These are phyloP conservation scores for Nothura maculosa DNA, from an alignment of 2,797 vertebrate genomes.

Conservation along the genomic window DNA sequence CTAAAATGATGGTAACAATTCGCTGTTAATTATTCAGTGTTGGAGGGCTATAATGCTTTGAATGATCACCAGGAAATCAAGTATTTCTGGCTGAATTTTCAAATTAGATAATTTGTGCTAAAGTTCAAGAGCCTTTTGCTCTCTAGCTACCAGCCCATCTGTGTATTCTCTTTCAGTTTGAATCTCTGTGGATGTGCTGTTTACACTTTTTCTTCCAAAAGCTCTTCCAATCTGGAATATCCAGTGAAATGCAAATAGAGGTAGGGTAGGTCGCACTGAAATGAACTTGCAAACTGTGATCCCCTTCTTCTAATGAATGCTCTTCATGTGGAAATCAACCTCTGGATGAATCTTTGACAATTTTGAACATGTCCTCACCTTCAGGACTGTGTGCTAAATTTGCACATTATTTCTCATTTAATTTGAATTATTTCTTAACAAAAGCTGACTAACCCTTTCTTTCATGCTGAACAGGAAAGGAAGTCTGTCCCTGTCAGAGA, in stretches of 20 bases:
- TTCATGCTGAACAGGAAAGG: not conserved
- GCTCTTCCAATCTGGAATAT: not conserved
- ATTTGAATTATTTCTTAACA: not conserved
- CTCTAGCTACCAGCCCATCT: no score
- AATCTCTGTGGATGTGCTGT: no score
- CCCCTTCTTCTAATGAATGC: not conserved
- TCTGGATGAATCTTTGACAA: not conserved
- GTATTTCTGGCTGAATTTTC: not conserved
- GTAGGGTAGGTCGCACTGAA: accelerated
- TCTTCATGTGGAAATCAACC: not conserved
- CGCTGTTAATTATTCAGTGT: not conserved
- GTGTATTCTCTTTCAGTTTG: no score
- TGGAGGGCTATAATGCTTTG: not conserved
- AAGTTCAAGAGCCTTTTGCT: not conserved
- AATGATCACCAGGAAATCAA: not conserved
- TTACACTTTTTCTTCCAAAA: no score
- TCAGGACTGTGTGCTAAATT: not conserved
- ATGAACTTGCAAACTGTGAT: not conserved
- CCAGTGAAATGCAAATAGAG: not conserved
- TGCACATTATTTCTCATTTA: not conserved
- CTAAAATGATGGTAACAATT: not conserved
- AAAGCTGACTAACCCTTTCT: not conserved
- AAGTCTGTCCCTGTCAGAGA: not conserved
- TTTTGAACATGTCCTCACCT: not conserved
- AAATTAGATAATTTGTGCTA: not conserved